Evolutionary conservation across 1,140 invertebrate species (phyloP).

Genomic region (Pseudoatta argentina): DNA sequence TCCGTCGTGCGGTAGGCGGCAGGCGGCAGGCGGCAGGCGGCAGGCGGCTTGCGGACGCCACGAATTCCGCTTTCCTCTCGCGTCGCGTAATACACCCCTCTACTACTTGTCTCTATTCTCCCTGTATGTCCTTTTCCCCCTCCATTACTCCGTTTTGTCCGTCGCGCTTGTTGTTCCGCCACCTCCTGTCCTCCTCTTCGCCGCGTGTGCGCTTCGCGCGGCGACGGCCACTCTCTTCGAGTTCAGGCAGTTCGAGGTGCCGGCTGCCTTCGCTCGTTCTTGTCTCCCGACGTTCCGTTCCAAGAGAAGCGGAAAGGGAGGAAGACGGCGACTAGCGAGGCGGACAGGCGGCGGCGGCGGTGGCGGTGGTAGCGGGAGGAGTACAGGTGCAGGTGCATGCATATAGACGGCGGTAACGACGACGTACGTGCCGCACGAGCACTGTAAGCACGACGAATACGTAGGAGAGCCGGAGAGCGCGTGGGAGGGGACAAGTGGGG

Average conservation of each 20-base stretch:
- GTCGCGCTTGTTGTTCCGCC: constrained; percentile 7
- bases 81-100: neutral
- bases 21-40: too few relatives aligned
- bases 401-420: constrained; percentile 40
- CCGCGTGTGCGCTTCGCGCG: constrained; percentile 64
- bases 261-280: constrained; percentile 36
- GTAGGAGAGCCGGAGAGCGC: neutral
- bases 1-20: neutral
- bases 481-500: neutral
- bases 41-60: neutral
- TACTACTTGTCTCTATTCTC: neutral
- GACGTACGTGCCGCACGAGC: constrained; percentile 1
- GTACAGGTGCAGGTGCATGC: constrained; percentile 66
- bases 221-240: constrained; percentile 17
- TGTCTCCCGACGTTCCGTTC: neutral
- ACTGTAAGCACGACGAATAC: neutral
- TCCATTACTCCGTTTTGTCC: neutral
- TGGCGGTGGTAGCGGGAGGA: constrained; percentile 45
- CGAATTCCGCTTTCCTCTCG: constrained; percentile 8
- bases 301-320: neutral
- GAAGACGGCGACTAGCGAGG: neutral
- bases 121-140: neutral
- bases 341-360: neutral
- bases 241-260: constrained; percentile 2
- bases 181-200: constrained; percentile 55